Evolutionary conservation across 2,888 invertebrate species (phyloP).

Genomic region (Caenorhabditis uteleia): DNA sequence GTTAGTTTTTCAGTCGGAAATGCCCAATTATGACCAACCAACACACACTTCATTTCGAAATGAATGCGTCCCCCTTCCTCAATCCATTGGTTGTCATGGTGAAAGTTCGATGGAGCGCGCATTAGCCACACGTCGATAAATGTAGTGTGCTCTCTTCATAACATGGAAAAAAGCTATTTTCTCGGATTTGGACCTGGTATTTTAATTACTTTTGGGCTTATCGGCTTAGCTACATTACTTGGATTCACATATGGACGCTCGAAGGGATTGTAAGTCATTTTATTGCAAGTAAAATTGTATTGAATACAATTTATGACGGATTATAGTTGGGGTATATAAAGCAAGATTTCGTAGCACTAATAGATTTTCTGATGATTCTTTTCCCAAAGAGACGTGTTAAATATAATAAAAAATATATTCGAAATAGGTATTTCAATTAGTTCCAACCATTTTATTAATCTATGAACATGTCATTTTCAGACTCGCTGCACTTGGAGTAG

Average conservation of each 20-base stretch:
- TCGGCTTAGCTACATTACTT: constrained; percentile 6
- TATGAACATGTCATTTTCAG: constrained; percentile 13
- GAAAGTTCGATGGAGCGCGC: too few species aligned
- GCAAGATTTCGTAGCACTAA: background rate
- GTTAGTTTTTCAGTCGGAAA: too few species aligned
- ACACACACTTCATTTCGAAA: too few species aligned
- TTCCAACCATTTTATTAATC: constrained; percentile 1
- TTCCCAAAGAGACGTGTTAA: background rate
- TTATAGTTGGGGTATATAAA: constrained; percentile 1
- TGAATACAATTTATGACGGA: background rate
- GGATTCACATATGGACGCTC: constrained; percentile 20
- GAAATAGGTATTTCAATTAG: background rate
- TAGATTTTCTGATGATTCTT: background rate
- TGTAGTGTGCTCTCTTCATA: too few species aligned
- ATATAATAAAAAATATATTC: background rate
- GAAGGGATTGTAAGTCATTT: constrained; percentile 40
- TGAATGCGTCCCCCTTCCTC: too few species aligned
- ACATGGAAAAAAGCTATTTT: too few species aligned
- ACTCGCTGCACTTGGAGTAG: constrained; percentile 2
- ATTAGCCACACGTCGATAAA: too few species aligned
- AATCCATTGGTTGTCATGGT: too few species aligned
- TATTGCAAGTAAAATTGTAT: constrained; percentile 5
- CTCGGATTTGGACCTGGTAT: constrained; percentile 39
- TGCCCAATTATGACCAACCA: too few species aligned
- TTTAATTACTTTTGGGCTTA: constrained; percentile 20